These are phyloP conservation scores for Sebastes matsubarae DNA, from an alignment of 2,797 vertebrate species.

Conservation along the genomic window DNA sequence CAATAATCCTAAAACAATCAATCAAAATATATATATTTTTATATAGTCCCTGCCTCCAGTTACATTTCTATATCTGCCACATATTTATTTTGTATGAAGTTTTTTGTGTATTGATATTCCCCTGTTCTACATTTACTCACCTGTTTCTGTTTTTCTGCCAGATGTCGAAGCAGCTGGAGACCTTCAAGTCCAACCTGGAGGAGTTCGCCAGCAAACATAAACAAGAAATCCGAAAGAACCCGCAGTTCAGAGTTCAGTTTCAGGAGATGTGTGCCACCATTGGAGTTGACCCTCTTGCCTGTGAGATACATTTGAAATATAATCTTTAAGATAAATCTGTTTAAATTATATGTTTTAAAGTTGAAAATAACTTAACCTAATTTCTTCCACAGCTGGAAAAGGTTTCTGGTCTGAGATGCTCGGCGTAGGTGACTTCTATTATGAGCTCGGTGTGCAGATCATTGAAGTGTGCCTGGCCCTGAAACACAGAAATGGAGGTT, in stretches of 20 bases:
- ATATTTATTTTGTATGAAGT: not conserved
- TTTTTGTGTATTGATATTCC: not conserved
- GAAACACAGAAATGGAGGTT: conserved; percentile 97
- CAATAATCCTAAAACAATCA: not conserved
- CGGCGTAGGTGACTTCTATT: conserved; percentile 98
- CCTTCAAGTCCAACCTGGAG: conserved; percentile 94
- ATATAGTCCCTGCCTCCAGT: not conserved
- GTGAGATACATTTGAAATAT: conserved; percentile 77
- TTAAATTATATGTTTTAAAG: not conserved
- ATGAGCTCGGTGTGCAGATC: conserved; percentile 97
- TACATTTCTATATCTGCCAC: not conserved
- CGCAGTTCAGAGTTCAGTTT: conserved; percentile 95
- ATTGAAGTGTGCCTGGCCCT: conserved; percentile 96
- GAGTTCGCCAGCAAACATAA: conserved; percentile 99
- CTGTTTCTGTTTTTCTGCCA: conserved; percentile 55
- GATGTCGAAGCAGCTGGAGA: conserved; percentile 98
- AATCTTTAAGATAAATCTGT: not conserved
- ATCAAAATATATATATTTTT: not conserved
- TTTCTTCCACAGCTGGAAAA: conserved; percentile 88
- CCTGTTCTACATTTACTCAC: not conserved
- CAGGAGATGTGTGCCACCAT: conserved; percentile 99
- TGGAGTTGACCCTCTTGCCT: conserved; percentile 95
- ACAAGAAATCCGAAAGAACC: conserved; percentile 94
- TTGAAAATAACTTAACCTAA: not conserved
- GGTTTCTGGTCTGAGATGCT: conserved; percentile 99